Conservation (phyloP, 2,888 invertebrate species). For the Drosophila koepferae region DNA sequence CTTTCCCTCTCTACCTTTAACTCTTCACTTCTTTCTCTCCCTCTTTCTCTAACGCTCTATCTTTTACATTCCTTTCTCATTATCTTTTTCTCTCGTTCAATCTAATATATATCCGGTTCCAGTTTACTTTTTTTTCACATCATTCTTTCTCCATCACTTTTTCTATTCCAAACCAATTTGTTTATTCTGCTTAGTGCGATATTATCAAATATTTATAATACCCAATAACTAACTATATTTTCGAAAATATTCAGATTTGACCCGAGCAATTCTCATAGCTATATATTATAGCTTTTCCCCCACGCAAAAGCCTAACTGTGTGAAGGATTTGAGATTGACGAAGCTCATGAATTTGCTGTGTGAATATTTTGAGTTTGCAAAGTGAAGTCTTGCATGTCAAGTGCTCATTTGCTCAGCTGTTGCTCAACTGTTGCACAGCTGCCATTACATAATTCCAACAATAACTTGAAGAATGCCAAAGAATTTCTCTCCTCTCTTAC, state of each 20-base stretch:
- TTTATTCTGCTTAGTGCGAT: no score
- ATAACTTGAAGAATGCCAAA: conserved; percentile 16
- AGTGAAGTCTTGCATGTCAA: conserved; percentile 66
- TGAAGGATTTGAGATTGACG: conserved; percentile 5
- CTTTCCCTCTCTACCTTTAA: no score
- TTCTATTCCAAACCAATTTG: no score
- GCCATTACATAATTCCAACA: conserved; percentile 50
- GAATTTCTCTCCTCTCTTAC: background rate
- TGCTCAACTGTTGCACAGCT: conserved; percentile 40
- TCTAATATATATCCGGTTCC: background rate
- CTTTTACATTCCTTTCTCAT: background rate
- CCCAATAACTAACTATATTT: no score
- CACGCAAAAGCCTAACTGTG: conserved; percentile 2
- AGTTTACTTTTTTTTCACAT: background rate
- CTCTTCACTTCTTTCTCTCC: background rate
- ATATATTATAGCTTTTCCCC: background rate
- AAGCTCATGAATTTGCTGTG: conserved; percentile 14
- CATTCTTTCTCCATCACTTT: background rate
- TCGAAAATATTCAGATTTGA: background rate
- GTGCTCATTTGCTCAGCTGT: conserved; percentile 52
- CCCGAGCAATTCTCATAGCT: background rate
- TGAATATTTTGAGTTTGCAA: conserved; percentile 32
- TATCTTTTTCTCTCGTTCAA: background rate
- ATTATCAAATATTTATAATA: no score
- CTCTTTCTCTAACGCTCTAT: no score